Conservation (phyloP, 2,888 invertebrate genomes). For the Polylopha cassiicola region DNA sequence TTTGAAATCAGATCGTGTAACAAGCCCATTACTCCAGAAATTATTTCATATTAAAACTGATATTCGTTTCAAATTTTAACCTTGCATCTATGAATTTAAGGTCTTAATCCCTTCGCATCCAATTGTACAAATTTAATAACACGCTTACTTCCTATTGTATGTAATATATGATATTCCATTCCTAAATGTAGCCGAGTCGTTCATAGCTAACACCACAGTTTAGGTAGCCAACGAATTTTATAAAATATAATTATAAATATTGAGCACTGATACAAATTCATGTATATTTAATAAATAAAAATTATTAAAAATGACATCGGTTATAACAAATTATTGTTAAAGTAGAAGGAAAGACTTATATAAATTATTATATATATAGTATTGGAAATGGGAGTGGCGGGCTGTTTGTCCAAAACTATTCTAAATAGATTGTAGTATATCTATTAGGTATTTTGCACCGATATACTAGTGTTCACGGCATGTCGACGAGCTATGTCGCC, state of each 20-base stretch:
- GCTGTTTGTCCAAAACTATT: constrained; percentile 62
- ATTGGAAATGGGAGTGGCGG: constrained; percentile 37
- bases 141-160: constrained; percentile 23
- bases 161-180: constrained; percentile 55
- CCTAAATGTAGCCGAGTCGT: constrained; percentile 60
- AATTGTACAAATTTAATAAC: constrained; percentile 13
- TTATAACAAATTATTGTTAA: constrained; percentile 66
- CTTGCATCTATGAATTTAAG: constrained; percentile 12
- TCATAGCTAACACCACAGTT: constrained; percentile 59
- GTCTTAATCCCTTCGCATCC: constrained; percentile 9
- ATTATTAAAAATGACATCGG: constrained; percentile 46
- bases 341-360: constrained; percentile 70
- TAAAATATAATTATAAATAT: constrained; percentile 46
- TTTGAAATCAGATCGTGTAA: too few relatives aligned
- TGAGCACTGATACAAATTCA: constrained; percentile 70
- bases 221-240: constrained; percentile 76
- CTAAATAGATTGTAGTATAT: constrained; percentile 67
- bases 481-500: too few relatives aligned
- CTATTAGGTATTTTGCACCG: constrained; percentile 73
- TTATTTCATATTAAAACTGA: too few relatives aligned
- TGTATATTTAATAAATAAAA: constrained; percentile 54
- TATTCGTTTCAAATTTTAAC: constrained; percentile 10
- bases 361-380: constrained; percentile 33
- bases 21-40: too few relatives aligned
- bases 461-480: constrained; percentile 56